These are phyloP conservation scores for Mythimna impura DNA, from an alignment of 2,888 invertebrate species.

Conservation along the genomic window DNA sequence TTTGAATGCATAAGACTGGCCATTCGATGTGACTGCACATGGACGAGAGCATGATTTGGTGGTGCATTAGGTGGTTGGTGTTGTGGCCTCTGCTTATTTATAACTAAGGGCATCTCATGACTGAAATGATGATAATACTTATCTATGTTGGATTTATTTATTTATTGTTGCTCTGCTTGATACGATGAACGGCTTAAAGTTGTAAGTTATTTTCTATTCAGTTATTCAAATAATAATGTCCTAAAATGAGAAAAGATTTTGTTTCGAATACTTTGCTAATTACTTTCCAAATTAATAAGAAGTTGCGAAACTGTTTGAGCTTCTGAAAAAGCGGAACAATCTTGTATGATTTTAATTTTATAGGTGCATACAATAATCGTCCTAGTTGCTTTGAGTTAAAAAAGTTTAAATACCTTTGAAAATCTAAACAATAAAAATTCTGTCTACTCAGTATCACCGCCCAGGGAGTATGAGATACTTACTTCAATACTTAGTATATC, in stretches of 20 bases:
- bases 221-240: slow-evolving; percentile 1
- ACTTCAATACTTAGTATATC: slow-evolving; percentile 22
- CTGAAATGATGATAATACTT: too few relatives aligned
- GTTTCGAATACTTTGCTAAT: neutral
- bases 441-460: neutral
- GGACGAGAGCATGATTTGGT: too few relatives aligned
- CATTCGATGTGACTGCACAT: too few relatives aligned
- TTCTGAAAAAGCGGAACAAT: neutral
- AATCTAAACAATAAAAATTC: slow-evolving; percentile 2
- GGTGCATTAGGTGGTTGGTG: too few relatives aligned
- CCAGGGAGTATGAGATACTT: neutral
- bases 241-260: neutral
- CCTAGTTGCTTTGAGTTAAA: neutral
- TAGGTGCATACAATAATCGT: neutral
- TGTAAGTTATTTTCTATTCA: neutral
- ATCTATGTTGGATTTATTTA: too few relatives aligned
- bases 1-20: too few relatives aligned
- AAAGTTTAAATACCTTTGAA: neutral
- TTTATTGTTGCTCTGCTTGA: neutral
- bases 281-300: neutral
- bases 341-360: neutral
- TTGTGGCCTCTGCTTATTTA: too few relatives aligned
- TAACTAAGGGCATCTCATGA: too few relatives aligned
- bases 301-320: neutral
- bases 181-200: neutral